Percentiles rank a stretch among this genome's conserved stretches.
Conservation (phyloP, 2,113 vertebrate species). For the Tretioscincus oriximinensis region DNA sequence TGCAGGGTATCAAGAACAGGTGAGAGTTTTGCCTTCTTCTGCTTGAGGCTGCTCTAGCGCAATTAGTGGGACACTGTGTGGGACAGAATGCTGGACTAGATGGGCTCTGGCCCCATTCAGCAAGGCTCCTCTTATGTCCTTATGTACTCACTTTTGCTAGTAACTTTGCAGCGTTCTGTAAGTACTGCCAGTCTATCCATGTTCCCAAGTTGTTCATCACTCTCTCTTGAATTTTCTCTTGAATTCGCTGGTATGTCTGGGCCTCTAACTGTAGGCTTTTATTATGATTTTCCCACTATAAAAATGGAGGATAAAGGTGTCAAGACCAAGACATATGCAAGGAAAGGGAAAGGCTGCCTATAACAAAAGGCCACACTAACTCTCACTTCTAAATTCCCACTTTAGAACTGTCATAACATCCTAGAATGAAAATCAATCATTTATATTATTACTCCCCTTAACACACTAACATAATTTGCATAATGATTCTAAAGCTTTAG, state of each 20-base stretch:
- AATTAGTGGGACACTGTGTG: too few species aligned
- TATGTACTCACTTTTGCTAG: conserved; percentile 87
- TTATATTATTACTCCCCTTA: background rate
- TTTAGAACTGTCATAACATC: background rate
- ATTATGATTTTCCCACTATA: conserved; percentile 98
- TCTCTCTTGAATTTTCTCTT: conserved; percentile 98
- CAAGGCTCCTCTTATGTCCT: too few species aligned
- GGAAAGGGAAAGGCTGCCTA: conserved; percentile 42
- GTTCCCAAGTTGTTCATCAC: conserved; percentile 99
- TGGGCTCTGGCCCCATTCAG: too few species aligned
- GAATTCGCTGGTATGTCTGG: conserved; percentile 97
- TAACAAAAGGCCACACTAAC: conserved; percentile 43
- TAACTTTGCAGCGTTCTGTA: conserved; percentile 97
- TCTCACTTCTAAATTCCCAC: background rate
- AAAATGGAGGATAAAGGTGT: conserved; percentile 12
- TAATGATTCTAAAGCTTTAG: background rate
- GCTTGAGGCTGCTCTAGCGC: too few species aligned
- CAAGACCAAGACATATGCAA: conserved; percentile 46
- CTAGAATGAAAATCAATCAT: background rate
- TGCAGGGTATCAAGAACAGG: too few species aligned
- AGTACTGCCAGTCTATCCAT: conserved; percentile 99
- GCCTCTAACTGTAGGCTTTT: conserved; percentile 98
- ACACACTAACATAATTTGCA: background rate
- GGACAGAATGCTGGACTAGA: too few species aligned
- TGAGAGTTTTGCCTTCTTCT: too few species aligned